Percentiles rank a stretch among this genome's conserved stretches.
These are phyloP conservation scores for Phyllotreta cruciferae DNA, from an alignment of 2,888 invertebrate species.

Conservation along the genomic window DNA sequence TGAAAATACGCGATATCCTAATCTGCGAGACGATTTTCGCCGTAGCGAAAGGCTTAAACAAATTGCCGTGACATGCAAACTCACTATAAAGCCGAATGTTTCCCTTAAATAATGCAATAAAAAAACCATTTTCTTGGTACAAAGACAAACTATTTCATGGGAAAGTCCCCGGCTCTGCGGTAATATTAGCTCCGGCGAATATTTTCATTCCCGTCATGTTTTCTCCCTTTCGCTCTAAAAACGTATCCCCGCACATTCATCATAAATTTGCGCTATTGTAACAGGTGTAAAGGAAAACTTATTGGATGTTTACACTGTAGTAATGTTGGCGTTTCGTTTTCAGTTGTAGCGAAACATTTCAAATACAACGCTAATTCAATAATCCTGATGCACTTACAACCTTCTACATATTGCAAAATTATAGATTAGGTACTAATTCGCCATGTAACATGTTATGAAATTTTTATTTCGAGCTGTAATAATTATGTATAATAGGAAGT, in stretches of 20 bases:
- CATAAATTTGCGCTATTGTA: constrained; percentile 13
- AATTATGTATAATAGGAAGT: neutral
- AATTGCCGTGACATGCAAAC: constrained; percentile 45
- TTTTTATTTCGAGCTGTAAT: no score
- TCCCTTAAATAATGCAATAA: constrained; percentile 45
- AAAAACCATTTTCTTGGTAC: constrained; percentile 44
- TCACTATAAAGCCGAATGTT: constrained; percentile 44
- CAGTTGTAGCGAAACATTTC: no score
- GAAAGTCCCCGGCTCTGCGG: constrained; percentile 25
- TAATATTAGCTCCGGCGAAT: constrained; percentile 26
- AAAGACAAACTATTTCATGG: constrained; percentile 41
- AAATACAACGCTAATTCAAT: no score
- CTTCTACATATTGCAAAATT: no score
- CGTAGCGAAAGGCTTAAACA: constrained; percentile 35
- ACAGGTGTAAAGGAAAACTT: constrained; percentile 6
- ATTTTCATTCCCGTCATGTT: constrained; percentile 7
- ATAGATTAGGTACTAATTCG: no score
- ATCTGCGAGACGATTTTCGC: constrained; percentile 14
- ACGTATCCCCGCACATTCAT: constrained; percentile 4
- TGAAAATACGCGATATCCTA: neutral
- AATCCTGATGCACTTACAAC: no score
- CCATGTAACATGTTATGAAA: no score
- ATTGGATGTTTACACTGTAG: neutral
- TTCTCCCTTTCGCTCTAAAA: constrained; percentile 5
- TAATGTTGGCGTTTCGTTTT: no score